Conservation (phyloP, 2,888 invertebrate species). For the Leptogaster cylindrica region DNA sequence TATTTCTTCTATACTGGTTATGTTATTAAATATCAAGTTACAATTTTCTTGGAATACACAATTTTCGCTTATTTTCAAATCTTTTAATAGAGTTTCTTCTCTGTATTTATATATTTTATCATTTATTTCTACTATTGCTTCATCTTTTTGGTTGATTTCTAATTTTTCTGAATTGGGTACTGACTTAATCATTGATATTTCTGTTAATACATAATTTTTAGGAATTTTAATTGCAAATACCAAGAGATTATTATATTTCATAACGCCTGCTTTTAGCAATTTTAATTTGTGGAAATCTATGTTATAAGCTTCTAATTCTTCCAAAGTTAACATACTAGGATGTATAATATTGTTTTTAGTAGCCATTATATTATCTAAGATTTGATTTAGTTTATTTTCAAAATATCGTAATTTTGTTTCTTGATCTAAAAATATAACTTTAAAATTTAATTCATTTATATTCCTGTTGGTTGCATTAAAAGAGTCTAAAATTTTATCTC, state of each 20-base stretch:
- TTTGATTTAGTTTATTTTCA: constrained; percentile 41
- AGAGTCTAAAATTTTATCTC: too few relatives aligned
- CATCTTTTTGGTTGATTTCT: background rate
- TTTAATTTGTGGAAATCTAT: constrained; percentile 32
- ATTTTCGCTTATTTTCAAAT: background rate
- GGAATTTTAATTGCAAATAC: background rate
- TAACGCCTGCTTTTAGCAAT: constrained; percentile 37
- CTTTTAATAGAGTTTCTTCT: too few relatives aligned
- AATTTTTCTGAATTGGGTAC: background rate
- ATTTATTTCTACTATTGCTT: background rate
- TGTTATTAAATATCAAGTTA: background rate
- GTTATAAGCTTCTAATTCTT: constrained; percentile 24
- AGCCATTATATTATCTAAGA: constrained; percentile 31
- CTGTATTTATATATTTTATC: background rate
- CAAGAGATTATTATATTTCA: background rate
- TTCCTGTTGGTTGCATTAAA: too few relatives aligned
- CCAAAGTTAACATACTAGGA: constrained; percentile 41
- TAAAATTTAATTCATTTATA: background rate
- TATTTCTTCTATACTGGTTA: background rate
- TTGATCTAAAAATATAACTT: constrained; percentile 1
- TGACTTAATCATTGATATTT: constrained; percentile 20
- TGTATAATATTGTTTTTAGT: constrained; percentile 32
- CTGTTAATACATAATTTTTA: constrained; percentile 6
- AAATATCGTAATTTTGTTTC: constrained; percentile 21
- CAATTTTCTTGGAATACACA: too few relatives aligned